Evolutionary conservation across 2,797 vertebrate species (phyloP).

Genomic region (Tenualosa thibaudeaui): DNA sequence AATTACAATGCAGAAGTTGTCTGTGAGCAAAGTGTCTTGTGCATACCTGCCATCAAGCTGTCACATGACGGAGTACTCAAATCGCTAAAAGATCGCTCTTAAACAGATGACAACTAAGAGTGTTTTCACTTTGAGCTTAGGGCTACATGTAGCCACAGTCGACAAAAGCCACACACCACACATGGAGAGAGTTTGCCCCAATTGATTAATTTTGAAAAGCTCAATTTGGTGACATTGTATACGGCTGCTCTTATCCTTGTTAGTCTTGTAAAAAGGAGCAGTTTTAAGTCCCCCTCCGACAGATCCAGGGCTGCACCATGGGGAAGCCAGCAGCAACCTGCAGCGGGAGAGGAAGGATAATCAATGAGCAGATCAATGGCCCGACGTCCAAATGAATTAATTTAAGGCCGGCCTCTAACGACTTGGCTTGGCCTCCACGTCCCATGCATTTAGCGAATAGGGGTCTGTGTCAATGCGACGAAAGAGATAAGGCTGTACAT

Average conservation of each 20-base stretch:
- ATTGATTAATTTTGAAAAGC: slow-evolving; percentile 5
- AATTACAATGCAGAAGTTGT: background rate
- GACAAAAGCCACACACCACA: background rate
- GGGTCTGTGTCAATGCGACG: background rate
- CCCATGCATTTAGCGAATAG: background rate
- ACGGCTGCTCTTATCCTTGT: background rate
- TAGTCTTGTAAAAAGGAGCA: background rate
- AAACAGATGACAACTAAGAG: background rate
- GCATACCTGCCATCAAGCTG: background rate
- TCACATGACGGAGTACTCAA: background rate
- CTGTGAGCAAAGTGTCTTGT: background rate
- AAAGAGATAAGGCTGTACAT: slow-evolving; percentile 10
- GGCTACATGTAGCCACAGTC: background rate
- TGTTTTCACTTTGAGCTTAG: background rate
- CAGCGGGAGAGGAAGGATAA: background rate
- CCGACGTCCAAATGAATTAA: slow-evolving; percentile 13
- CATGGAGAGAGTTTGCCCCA: background rate
- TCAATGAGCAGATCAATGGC: slow-evolving; percentile 4
- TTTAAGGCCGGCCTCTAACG: slow-evolving; percentile 8
- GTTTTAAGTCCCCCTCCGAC: background rate
- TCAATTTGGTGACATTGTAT: background rate
- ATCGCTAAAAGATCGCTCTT: background rate
- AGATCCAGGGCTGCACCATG: background rate
- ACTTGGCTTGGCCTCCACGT: background rate
- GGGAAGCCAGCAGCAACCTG: background rate